Percentiles rank a stretch among this genome's conserved stretches.
Conservation (phyloP, 2,113 vertebrate species). For the Phodopus roborovskii region DNA sequence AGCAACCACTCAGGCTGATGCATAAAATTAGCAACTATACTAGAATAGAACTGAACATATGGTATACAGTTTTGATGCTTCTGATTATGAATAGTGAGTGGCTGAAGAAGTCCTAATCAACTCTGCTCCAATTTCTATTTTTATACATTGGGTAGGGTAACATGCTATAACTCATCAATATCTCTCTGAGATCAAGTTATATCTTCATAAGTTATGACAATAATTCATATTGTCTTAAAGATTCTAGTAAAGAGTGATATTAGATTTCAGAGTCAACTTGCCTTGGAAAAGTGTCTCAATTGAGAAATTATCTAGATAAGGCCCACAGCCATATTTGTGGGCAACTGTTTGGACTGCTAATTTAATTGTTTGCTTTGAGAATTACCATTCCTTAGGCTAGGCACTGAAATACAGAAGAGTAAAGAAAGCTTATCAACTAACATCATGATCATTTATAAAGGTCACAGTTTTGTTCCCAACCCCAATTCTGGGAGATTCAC, state of each 20-base stretch:
- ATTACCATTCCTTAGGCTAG: background rate
- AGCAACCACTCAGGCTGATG: background rate
- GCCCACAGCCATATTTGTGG: background rate
- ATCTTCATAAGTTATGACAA: background rate
- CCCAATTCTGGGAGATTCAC: accelerated
- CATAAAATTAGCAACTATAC: background rate
- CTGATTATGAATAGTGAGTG: background rate
- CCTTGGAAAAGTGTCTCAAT: background rate
- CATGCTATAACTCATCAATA: background rate
- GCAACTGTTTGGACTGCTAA: background rate
- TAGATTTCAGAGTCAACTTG: background rate
- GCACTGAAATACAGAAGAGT: background rate
- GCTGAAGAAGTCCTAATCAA: background rate
- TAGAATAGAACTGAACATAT: background rate
- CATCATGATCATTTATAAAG: background rate
- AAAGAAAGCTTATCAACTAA: background rate
- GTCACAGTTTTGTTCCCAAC: background rate
- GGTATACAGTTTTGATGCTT: background rate
- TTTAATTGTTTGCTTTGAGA: background rate
- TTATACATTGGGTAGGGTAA: accelerated
- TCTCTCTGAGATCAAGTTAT: background rate
- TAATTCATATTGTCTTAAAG: background rate
- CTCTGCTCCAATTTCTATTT: background rate
- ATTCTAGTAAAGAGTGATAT: background rate
- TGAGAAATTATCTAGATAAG: background rate